phyloP scores from a whole-genome alignment of 30 jellyfish, hydroid and myxozoan genomes.

The Chrysaora quinquecirrha region DNA sequence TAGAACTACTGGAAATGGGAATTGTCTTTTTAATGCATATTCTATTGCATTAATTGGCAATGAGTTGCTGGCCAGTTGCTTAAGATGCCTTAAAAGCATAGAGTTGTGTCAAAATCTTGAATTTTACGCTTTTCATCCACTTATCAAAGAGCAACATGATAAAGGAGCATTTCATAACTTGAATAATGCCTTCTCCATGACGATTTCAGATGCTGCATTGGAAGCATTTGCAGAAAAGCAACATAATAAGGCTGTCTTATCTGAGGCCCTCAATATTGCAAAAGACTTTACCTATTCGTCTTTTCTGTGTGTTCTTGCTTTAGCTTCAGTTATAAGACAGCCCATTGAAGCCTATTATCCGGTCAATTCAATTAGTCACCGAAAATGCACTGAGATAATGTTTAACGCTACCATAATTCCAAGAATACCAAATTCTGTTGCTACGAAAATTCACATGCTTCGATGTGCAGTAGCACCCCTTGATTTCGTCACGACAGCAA shows the following conservation, averaged over 20 bases:
- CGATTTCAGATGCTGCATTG: constrained; percentile 3
- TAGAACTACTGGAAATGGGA: no score
- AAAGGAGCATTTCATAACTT: not conserved
- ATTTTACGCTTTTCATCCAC: constrained; percentile 45
- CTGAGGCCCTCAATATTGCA: constrained; percentile 11
- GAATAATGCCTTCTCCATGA: constrained; percentile 1
- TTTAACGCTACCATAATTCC: not conserved
- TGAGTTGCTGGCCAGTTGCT: constrained; percentile 19
- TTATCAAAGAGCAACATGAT: not conserved
- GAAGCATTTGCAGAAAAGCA: not conserved
- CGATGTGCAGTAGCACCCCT: no score
- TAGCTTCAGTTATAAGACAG: constrained; percentile 9
- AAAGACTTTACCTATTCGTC: constrained; percentile 21
- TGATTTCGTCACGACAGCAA: no score
- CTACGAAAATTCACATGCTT: not conserved
- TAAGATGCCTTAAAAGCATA: constrained; percentile 31
- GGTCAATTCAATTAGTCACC: not conserved
- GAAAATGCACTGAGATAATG: not conserved
- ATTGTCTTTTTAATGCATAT: no score
- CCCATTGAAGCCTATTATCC: constrained; percentile 36
- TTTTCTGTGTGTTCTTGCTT: constrained; percentile 24
- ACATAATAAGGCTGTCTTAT: not conserved
- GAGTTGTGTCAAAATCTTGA: constrained; percentile 26
- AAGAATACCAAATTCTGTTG: no score
- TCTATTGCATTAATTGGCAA: constrained; percentile 32